Conservation (phyloP, 2,888 invertebrate genomes). For the Patella depressa region DNA sequence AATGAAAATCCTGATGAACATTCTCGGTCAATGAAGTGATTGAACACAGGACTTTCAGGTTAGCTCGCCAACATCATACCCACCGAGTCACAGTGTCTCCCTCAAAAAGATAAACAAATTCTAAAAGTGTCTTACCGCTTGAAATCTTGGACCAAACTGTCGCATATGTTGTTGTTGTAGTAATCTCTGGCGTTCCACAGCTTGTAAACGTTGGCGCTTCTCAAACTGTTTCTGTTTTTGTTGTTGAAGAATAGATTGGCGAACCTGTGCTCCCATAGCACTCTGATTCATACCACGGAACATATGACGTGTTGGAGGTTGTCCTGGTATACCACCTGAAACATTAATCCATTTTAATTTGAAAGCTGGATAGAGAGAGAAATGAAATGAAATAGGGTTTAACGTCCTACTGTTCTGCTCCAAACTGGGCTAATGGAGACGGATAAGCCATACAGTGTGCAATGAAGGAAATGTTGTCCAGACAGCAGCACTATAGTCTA, state of each 20-base stretch:
- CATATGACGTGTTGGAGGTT: constrained; percentile 41
- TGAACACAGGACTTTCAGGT: too few relatives aligned
- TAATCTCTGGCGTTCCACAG: constrained; percentile 51
- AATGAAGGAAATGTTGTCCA: too few relatives aligned
- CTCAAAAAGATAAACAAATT: too few relatives aligned
- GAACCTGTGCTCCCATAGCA: constrained; percentile 59
- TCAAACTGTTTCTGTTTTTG: constrained; percentile 70
- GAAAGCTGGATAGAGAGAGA: not conserved
- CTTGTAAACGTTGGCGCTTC: constrained; percentile 50
- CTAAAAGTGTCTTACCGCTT: constrained; percentile 34
- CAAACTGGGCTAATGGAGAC: too few relatives aligned
- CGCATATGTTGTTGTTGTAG: constrained; percentile 46
- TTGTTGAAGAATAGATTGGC: constrained; percentile 66
- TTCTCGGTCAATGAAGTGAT: too few relatives aligned
- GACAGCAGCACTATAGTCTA: too few relatives aligned
- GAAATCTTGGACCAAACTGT: constrained; percentile 46
- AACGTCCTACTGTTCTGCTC: too few relatives aligned
- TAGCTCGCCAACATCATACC: too few relatives aligned
- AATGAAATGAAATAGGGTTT: too few relatives aligned
- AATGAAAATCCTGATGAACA: too few relatives aligned
- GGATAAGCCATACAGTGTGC: too few relatives aligned
- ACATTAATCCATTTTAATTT: not conserved
- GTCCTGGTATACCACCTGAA: constrained; percentile 19
- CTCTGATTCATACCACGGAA: constrained; percentile 41
- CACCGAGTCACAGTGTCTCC: too few relatives aligned